Evolutionary conservation across 2,888 invertebrate species (phyloP), one percentile per base, ranked within the genome.

Genomic region (Apamea monoglypha): DNA sequence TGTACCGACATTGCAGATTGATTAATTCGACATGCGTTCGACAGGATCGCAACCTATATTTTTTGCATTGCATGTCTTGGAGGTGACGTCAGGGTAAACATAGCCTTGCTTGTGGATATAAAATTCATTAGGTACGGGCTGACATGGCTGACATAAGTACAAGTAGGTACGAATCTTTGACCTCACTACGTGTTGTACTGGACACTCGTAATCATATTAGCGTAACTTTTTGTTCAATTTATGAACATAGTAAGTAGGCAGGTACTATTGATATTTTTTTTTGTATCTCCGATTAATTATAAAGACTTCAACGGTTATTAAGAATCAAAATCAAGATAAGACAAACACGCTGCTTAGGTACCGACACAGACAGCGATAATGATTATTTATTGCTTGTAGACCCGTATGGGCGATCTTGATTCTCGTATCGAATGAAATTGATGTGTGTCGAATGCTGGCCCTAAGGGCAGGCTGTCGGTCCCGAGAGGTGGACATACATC

Each of bases 401-500:
- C 74, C 83, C 75, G 85, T 88, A 78, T 90, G 91, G 91, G 88
- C 90, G 90, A 91, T 91, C 92, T 89, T 91, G 90, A 92, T 91
- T 92, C 90, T 92, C 91, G 90, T 89, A 91, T 91, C 91, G 91
- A 93, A 92, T 92, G 90, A 90, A 91, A 91, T 91, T 90, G 91
- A 92, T 88, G 94, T 92, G 94, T 94, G 92, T 93, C 95, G 92
- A 94, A 95, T 92, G 90, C 78, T 81, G 90, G 91, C 88, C 91
- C 87, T 91, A 87, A 93, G 93, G 92, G 93, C 91, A 88, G 85
- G 88, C 87, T 88, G 92, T 89, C 90, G 88, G 79, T 88, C 88
- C 84, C 88, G 90, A 90, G 89, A 86, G 91, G 89, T 90, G 92
- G 92, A 92, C 95, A 95, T 96, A 91, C 92, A 95, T 96, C 95